These are phyloP conservation scores for Gymnocypris eckloni DNA, from an alignment of 2,797 vertebrate species.

Conservation along the genomic window DNA sequence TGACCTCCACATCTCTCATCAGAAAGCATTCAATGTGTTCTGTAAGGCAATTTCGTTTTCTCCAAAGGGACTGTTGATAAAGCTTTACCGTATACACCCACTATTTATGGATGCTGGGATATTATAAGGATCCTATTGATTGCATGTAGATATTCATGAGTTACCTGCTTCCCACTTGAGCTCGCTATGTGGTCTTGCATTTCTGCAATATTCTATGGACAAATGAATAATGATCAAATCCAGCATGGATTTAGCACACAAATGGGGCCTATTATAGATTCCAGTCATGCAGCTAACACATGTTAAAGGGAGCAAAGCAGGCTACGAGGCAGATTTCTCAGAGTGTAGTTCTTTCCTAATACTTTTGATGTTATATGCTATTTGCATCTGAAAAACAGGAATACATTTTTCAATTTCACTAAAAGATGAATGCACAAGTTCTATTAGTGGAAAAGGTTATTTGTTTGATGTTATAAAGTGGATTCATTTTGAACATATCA, in stretches of 20 bases:
- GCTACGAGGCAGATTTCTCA: constrained; percentile 5
- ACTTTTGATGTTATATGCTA: constrained; percentile 5
- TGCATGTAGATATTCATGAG: constrained; percentile 46
- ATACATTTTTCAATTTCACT: constrained; percentile 9
- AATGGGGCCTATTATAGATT: constrained; percentile 30
- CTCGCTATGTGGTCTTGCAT: constrained; percentile 24
- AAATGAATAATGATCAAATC: constrained; percentile 33
- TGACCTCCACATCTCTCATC: constrained; percentile 37
- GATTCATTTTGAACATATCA: constrained; percentile 3
- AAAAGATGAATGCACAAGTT: background rate
- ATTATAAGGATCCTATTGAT: constrained; percentile 40
- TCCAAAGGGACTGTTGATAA: background rate
- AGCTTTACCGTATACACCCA: constrained; percentile 15
- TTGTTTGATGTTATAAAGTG: constrained; percentile 4
- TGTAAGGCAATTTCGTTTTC: background rate
- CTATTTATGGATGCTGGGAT: background rate
- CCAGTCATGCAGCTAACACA: constrained; percentile 11
- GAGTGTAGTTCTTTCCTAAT: constrained; percentile 1
- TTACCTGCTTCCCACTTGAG: constrained; percentile 26
- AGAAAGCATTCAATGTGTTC: constrained; percentile 23
- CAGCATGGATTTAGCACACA: constrained; percentile 23
- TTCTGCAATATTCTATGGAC: constrained; percentile 40
- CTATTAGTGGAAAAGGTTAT: background rate
- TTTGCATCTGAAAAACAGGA: constrained; percentile 28
- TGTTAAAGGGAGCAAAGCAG: background rate